These are phyloP conservation scores for Myathropa florea DNA, from an alignment of 2,888 invertebrate species.

Conservation along the genomic window DNA sequence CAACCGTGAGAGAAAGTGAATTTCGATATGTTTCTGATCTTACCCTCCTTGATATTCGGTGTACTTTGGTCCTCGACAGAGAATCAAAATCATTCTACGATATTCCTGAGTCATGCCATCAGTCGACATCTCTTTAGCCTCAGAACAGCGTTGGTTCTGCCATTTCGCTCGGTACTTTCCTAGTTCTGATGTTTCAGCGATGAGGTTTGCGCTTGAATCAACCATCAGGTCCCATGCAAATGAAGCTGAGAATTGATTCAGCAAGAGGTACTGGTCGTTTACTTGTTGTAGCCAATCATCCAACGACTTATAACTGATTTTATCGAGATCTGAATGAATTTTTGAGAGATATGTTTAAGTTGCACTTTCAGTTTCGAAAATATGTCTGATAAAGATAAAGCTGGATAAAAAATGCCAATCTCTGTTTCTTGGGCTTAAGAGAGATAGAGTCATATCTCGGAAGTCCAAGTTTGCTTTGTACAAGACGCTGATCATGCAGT, in stretches of 20 bases:
- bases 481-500: too few species aligned
- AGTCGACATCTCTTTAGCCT: constrained; percentile 64
- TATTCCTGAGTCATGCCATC: constrained; percentile 73
- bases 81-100: constrained; percentile 82
- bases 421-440: too few species aligned
- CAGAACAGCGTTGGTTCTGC: constrained; percentile 77
- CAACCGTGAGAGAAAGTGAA: background rate
- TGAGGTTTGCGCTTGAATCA: constrained; percentile 56
- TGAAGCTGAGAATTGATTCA: constrained; percentile 71
- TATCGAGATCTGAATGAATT: constrained; percentile 1
- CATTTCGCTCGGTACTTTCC: constrained; percentile 76
- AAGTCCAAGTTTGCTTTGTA: too few species aligned
- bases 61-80: constrained; percentile 85
- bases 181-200: constrained; percentile 70
- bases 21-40: background rate
- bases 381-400: too few species aligned
- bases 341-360: background rate
- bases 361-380: background rate
- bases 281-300: constrained; percentile 72
- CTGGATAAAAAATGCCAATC: too few species aligned
- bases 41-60: constrained; percentile 82
- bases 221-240: constrained; percentile 73
- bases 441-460: too few species aligned
- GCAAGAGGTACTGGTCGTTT: constrained; percentile 65
- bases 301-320: constrained; percentile 39